These are phyloP conservation scores for Zaprionus africanus DNA, from an alignment of 1,140 invertebrate species.

Conservation along the genomic window DNA sequence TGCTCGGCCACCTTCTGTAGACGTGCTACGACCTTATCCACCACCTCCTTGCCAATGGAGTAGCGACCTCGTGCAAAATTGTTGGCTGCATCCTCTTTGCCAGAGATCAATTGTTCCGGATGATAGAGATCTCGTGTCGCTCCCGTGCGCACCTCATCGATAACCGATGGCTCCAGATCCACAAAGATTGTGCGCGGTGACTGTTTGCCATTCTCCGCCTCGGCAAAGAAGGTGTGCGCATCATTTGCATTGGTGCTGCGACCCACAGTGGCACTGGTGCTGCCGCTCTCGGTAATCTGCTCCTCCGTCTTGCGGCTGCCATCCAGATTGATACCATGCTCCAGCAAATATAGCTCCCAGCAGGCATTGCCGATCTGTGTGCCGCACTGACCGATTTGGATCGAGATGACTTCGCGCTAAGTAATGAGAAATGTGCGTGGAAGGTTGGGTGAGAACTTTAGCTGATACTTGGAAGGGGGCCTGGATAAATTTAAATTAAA, in stretches of 20 bases:
- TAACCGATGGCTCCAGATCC: constrained; percentile 85
- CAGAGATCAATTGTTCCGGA: constrained; percentile 90
- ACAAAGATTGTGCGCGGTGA: constrained; percentile 86
- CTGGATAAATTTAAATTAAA: neutral
- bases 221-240: constrained; percentile 88
- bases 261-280: constrained; percentile 55
- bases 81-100: constrained; percentile 93
- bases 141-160: constrained; percentile 88
- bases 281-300: constrained; percentile 69
- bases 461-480: neutral
- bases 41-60: constrained; percentile 92
- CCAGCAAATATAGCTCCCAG: constrained; percentile 91
- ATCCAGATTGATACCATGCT: constrained; percentile 90
- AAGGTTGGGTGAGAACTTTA: neutral
- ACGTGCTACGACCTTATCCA: constrained; percentile 89
- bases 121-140: constrained; percentile 88
- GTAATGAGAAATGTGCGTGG: neutral
- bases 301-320: constrained; percentile 84
- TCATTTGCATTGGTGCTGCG: constrained; percentile 69
- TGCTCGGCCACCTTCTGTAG: constrained; percentile 91
- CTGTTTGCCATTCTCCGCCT: constrained; percentile 87
- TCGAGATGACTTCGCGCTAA: constrained; percentile 88
- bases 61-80: constrained; percentile 92
- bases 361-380: constrained; percentile 91
- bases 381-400: constrained; percentile 89